A percentile compares a stretch with the other conserved stretches of the same genome.
These are phyloP conservation scores for Falco punctatus DNA, from an alignment of 2,113 vertebrate species.

Conservation along the genomic window DNA sequence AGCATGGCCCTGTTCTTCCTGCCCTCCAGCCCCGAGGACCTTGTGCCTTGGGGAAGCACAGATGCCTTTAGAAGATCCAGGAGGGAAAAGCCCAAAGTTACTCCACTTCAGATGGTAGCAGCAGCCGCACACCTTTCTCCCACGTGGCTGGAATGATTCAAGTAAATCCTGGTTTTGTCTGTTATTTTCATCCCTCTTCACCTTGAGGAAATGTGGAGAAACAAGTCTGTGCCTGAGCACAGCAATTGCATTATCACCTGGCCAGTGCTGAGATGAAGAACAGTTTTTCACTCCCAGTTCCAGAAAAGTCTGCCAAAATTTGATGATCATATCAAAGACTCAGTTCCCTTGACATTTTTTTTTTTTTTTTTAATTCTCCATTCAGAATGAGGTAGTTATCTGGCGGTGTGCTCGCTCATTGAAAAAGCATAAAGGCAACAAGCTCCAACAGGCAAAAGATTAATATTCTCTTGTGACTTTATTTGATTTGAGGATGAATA, in stretches of 20 bases:
- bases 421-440: background rate
- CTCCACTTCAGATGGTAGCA: background rate
- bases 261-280: background rate
- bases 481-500: background rate
- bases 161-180: background rate
- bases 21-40: rapidly evolving
- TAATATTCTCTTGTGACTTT: background rate
- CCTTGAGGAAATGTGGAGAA: background rate
- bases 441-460: background rate
- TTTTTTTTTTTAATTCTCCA: background rate
- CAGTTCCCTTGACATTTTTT: background rate
- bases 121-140: background rate
- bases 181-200: background rate
- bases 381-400: background rate
- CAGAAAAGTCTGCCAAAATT: background rate
- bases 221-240: background rate
- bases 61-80: background rate
- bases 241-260: background rate
- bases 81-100: background rate
- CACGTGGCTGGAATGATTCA: background rate
- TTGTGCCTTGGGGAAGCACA: background rate
- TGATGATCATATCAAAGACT: background rate
- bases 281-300: background rate
- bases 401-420: background rate
- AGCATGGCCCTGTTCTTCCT: rapidly evolving